A percentile compares a stretch with the other conserved stretches of the same genome.
These are phyloP conservation scores for Peromyscus californicus DNA, from an alignment of 2,113 vertebrate species.

Conservation along the genomic window DNA sequence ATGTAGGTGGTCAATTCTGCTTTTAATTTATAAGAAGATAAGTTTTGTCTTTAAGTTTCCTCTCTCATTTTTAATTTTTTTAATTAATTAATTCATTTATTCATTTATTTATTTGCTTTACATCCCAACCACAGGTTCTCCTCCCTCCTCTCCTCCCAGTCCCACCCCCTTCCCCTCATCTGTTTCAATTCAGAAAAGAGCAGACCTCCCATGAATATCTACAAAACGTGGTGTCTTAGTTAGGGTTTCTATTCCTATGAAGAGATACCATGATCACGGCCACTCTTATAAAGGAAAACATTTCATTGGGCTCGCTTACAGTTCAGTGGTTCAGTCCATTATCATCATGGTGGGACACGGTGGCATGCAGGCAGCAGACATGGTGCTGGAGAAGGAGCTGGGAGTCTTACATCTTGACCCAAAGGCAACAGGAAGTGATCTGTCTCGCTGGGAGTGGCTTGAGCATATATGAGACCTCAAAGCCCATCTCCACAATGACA, in stretches of 20 bases:
- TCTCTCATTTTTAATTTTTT: not conserved
- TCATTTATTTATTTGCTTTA: not conserved
- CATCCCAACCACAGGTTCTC: not conserved
- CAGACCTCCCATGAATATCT: not conserved
- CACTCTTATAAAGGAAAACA: not conserved
- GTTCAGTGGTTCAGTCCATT: not conserved
- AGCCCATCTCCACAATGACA: not conserved
- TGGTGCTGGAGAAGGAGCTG: not conserved
- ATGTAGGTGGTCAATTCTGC: not conserved
- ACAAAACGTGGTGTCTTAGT: not conserved
- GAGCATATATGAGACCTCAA: not conserved
- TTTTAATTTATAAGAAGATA: slow-evolving; percentile 3
- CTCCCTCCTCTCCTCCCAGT: not conserved
- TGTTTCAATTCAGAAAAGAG: not conserved
- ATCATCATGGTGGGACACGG: not conserved
- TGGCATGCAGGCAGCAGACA: not conserved
- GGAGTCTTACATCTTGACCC: not conserved
- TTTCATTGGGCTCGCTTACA: not conserved
- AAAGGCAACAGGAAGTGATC: not conserved
- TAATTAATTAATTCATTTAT: too few relatives aligned
- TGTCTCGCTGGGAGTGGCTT: not conserved
- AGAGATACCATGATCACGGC: not conserved
- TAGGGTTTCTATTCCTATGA: not conserved
- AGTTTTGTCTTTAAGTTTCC: not conserved
- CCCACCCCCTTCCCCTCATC: not conserved